phyloP scores from a whole-genome alignment of 2,797 vertebrate species.

The Eospalax fontanierii region DNA sequence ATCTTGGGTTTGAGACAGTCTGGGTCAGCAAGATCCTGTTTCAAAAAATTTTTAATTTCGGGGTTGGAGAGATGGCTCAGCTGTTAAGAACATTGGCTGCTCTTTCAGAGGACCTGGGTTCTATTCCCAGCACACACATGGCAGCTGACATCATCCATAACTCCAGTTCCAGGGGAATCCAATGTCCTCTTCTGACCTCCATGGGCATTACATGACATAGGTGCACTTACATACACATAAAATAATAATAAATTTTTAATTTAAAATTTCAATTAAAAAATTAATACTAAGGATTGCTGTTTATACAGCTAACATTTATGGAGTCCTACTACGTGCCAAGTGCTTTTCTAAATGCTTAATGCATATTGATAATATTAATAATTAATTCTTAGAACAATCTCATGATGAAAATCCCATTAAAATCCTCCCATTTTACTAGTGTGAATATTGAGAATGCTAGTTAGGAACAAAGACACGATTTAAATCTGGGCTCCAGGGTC shows the following conservation, averaged over 20 bases:
- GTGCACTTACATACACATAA: too few relatives aligned
- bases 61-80: too few relatives aligned
- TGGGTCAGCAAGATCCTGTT: too few relatives aligned
- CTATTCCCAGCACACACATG: too few relatives aligned
- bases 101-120: too few relatives aligned
- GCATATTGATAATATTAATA: neutral
- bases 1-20: neutral
- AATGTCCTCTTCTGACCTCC: too few relatives aligned
- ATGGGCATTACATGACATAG: too few relatives aligned
- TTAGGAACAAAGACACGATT: neutral
- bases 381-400: constrained; percentile 11
- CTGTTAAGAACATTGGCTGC: too few relatives aligned
- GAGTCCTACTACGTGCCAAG: neutral
- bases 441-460: neutral
- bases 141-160: too few relatives aligned
- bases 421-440: neutral
- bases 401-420: neutral
- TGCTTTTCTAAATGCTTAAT: neutral
- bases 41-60: neutral
- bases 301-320: neutral
- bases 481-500: neutral
- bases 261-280: neutral
- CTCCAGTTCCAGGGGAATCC: too few relatives aligned
- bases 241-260: too few relatives aligned
- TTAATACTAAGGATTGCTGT: neutral